Conservation (phyloP, 2,797 vertebrate genomes). For the Lepus oiostolus region DNA sequence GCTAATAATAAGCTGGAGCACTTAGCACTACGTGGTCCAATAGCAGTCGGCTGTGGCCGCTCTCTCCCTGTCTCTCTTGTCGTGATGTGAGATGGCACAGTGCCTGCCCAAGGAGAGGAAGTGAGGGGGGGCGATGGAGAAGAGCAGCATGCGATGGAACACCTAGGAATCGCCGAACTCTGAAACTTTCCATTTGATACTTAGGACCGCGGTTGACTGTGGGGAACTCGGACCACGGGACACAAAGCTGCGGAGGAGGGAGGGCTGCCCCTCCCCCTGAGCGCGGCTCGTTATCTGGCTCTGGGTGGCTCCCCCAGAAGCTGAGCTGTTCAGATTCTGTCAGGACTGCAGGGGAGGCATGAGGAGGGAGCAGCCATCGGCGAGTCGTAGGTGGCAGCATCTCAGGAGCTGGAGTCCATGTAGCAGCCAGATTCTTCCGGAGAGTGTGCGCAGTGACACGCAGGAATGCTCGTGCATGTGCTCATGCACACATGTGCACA, state of each 20-base stretch:
- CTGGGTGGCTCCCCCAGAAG: neutral
- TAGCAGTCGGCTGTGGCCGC: no score
- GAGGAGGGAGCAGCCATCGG: neutral
- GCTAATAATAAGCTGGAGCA: neutral
- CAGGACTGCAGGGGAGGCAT: neutral
- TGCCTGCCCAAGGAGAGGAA: neutral
- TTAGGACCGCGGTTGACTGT: neutral
- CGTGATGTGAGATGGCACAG: neutral
- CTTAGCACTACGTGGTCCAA: neutral
- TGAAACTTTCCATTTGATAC: neutral
- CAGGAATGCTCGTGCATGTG: accelerated
- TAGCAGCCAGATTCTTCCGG: neutral
- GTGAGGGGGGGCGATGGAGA: accelerated
- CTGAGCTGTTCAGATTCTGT: neutral
- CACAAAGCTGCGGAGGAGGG: neutral
- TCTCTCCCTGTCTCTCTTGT: no score
- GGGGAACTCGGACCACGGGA: no score
- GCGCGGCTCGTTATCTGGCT: no score
- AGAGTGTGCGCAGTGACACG: no score
- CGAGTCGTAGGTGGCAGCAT: neutral
- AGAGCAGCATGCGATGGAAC: no score
- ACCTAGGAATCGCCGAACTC: no score
- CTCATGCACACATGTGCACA: accelerated
- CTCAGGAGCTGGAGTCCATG: neutral
- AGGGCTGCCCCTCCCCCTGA: no score